These are phyloP conservation scores for Drosophila nannoptera DNA, from an alignment of 1,140 invertebrate genomes.

Conservation along the genomic window DNA sequence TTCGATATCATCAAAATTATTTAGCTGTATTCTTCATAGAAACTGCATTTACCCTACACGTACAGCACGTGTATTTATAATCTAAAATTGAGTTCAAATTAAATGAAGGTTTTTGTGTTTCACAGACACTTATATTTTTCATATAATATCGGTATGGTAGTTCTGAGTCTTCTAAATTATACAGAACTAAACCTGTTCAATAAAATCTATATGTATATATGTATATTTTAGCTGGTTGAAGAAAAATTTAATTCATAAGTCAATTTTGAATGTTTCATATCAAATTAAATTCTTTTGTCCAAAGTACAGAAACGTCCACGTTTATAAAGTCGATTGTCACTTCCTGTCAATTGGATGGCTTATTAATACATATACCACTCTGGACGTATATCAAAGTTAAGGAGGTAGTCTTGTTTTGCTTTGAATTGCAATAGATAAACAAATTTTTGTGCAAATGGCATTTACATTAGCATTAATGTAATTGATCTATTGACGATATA, in stretches of 20 bases:
- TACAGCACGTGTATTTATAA: too few relatives aligned
- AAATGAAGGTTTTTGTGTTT: too few relatives aligned
- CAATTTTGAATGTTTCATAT: background rate
- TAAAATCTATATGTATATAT: too few relatives aligned
- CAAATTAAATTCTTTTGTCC: slow-evolving; percentile 1
- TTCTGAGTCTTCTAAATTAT: too few relatives aligned
- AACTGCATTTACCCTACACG: too few relatives aligned
- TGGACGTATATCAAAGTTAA: slow-evolving; percentile 27
- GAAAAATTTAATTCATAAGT: too few relatives aligned
- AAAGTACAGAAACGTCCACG: slow-evolving; percentile 24
- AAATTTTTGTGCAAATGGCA: background rate
- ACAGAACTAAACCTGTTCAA: too few relatives aligned
- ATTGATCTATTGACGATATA: slow-evolving; percentile 6
- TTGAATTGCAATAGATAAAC: background rate
- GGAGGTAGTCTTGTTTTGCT: background rate
- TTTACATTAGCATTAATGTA: background rate
- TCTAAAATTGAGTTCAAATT: too few relatives aligned
- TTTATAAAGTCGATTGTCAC: slow-evolving; percentile 1
- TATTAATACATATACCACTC: slow-evolving; percentile 7
- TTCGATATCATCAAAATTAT: too few relatives aligned
- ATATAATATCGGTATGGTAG: too few relatives aligned
- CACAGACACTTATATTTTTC: too few relatives aligned
- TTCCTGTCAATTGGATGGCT: background rate
- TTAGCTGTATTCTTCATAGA: background rate
- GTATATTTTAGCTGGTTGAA: too few relatives aligned